Percentiles rank a stretch among this genome's conserved stretches.
These are phyloP conservation scores for Brachylomia viminalis DNA, from an alignment of 2,888 invertebrate genomes.

Conservation along the genomic window DNA sequence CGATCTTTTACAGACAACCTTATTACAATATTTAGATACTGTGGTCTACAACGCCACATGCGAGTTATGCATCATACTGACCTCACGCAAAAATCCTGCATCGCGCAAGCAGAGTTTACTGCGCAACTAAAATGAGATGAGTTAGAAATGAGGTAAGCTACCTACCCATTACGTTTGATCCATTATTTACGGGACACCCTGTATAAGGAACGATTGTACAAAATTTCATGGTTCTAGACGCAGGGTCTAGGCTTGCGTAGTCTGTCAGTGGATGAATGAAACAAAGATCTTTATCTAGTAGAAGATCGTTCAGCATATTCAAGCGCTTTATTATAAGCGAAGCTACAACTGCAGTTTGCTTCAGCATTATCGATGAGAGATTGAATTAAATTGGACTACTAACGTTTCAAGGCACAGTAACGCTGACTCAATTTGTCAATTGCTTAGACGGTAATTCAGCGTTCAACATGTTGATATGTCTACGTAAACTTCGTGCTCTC, in stretches of 20 bases:
- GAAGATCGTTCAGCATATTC: neutral
- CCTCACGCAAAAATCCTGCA: too few relatives aligned
- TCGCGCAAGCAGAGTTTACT: too few relatives aligned
- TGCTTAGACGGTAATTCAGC: constrained; percentile 14
- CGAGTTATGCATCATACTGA: too few relatives aligned
- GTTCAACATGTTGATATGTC: constrained; percentile 27
- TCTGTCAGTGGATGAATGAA: neutral
- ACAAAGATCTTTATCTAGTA: neutral
- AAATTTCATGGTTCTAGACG: neutral
- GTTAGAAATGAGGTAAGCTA: too few relatives aligned
- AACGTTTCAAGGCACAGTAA: constrained; percentile 14
- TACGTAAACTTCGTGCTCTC: constrained; percentile 14
- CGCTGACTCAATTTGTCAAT: constrained; percentile 24
- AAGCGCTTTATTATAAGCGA: neutral
- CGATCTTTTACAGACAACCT: too few relatives aligned
- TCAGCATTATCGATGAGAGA: neutral
- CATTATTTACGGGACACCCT: too few relatives aligned
- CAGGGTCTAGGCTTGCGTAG: neutral
- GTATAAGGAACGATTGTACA: neutral
- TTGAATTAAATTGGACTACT: constrained; percentile 19
- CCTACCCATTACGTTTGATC: too few relatives aligned
- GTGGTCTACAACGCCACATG: too few relatives aligned
- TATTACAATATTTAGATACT: too few relatives aligned
- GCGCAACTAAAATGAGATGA: too few relatives aligned
- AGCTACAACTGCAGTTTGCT: neutral